Evolutionary conservation across 2,113 vertebrate species (phyloP).

Genomic region (Gnathonemus longibarbis): DNA sequence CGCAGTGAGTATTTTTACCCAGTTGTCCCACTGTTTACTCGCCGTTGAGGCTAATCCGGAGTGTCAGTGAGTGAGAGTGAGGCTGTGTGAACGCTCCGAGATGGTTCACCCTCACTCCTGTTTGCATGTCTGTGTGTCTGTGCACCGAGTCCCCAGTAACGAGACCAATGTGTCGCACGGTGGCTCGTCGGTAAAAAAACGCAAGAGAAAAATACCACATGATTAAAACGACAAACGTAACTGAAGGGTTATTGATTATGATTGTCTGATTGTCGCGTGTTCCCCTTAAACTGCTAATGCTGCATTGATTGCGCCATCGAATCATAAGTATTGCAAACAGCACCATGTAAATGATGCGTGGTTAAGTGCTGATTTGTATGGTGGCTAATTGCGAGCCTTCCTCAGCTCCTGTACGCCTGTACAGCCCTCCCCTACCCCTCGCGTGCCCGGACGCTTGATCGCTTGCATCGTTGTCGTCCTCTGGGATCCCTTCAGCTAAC

Average conservation of each 20-base stretch:
- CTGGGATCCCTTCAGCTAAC: conserved; percentile 7
- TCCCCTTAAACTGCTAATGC: not conserved
- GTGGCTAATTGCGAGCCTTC: not conserved
- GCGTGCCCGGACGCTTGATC: not conserved
- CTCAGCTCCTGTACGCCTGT: not conserved
- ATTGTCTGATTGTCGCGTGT: not conserved
- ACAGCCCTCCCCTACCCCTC: not conserved
- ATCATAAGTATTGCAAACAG: not conserved
- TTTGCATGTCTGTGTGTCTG: not conserved
- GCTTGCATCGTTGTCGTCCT: not conserved
- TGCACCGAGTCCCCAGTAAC: not conserved
- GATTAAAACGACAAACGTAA: not conserved
- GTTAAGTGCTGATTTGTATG: not conserved
- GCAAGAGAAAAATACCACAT: not conserved
- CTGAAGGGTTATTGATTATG: not conserved
- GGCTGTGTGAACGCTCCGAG: not conserved
- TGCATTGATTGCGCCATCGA: not conserved
- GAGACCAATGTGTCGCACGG: not conserved
- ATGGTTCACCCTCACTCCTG: not conserved
- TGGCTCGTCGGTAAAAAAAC: not conserved
- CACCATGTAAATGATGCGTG: not conserved
- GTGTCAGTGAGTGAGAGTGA: not conserved
- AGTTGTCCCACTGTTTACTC: conserved; percentile 19
- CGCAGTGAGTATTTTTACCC: conserved; percentile 18
- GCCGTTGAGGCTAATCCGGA: not conserved